phyloP scores from a whole-genome alignment of 2,888 invertebrate species.

The Sicus ferrugineus region DNA sequence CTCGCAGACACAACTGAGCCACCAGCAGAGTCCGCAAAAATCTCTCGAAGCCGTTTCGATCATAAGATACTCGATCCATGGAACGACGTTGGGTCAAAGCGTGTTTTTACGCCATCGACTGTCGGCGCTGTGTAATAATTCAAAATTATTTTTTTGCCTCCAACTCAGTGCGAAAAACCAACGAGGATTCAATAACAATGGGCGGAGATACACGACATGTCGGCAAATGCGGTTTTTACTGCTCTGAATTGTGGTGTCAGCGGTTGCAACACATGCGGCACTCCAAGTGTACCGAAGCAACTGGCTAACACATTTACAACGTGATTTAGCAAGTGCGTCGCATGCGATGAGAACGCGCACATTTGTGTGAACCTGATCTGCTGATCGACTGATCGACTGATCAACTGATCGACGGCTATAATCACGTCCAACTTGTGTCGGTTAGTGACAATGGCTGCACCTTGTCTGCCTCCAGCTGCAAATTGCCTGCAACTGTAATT shows the following conservation, averaged over 20 bases:
- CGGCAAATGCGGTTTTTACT: conserved; percentile 1
- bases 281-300: background rate
- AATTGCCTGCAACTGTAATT: conserved; percentile 8
- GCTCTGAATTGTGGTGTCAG: conserved; percentile 14
- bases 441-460: background rate
- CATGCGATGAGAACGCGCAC: background rate
- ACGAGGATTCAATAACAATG: conserved; percentile 34
- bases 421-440: background rate
- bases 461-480: background rate
- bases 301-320: background rate
- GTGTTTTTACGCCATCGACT: background rate
- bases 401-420: background rate
- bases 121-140: background rate
- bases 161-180: conserved; percentile 3
- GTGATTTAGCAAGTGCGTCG: conserved; percentile 28
- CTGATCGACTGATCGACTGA: background rate
- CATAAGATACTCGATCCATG: no score
- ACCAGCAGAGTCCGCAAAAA: no score
- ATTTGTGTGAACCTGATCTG: conserved; percentile 21
- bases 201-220: conserved; percentile 14
- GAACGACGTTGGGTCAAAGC: background rate
- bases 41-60: no score
- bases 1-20: background rate
- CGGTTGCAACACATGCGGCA: conserved; percentile 14
- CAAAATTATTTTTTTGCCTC: background rate